A percentile compares a stretch with the other conserved stretches of the same genome.
phyloP scores from a whole-genome alignment of 2,888 invertebrate species.

The Lissonota sp. region DNA sequence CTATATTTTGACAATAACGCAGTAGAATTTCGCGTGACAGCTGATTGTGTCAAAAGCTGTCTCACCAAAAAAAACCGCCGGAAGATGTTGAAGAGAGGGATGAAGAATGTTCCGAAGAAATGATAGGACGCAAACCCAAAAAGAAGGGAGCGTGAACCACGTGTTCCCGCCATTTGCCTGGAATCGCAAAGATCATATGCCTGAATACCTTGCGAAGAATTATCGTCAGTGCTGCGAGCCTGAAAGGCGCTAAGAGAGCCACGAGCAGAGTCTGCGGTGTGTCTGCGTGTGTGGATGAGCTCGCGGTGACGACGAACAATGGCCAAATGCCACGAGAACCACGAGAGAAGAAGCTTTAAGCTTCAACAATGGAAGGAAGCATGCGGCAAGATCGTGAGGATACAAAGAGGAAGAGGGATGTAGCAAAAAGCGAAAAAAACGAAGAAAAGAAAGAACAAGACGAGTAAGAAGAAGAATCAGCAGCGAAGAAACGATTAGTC shows the following conservation, averaged over 20 bases:
- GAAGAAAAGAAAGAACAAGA: constrained; percentile 8
- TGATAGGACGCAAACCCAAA: no score
- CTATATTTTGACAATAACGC: no score
- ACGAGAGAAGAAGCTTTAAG: not conserved
- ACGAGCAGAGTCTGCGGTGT: constrained; percentile 51
- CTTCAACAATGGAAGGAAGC: constrained; percentile 33
- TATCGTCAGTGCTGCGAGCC: constrained; percentile 40
- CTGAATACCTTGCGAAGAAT: constrained; percentile 42
- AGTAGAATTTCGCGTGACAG: no score
- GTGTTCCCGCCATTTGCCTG: not conserved
- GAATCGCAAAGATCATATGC: not conserved
- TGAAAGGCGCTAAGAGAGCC: constrained; percentile 40
- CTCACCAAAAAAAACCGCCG: no score
- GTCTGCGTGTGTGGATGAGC: not conserved
- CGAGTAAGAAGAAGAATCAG: constrained; percentile 54
- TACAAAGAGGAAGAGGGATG: constrained; percentile 21
- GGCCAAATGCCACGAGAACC: constrained; percentile 51
- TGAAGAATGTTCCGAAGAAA: no score
- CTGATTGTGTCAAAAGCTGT: no score
- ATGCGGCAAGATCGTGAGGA: constrained; percentile 19
- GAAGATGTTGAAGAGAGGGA: no score
- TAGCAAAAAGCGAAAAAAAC: constrained; percentile 12
- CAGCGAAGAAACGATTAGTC: constrained; percentile 70
- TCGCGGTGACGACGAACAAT: constrained; percentile 54
- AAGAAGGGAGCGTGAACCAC: not conserved